phyloP scores from a whole-genome alignment of 2,113 vertebrate species.

The chimpanzee (Pan troglodytes) region NHGRI_mPanTro3-v2.1_pri NC_072403.2:29614001-29614500 shows the following conservation, averaged over 20 bases:
- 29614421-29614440: not conserved
- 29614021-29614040: not conserved
- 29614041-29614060: too few relatives aligned
- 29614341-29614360: not conserved
- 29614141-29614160: slow-evolving; percentile 39
- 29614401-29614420: not conserved
- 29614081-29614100: not conserved
- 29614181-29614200: slow-evolving; percentile 67
- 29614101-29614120: not conserved
- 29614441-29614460: fast-evolving
- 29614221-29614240: too few relatives aligned
- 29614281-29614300: too few relatives aligned
- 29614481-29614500: not conserved
- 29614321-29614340: too few relatives aligned
- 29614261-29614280: too few relatives aligned
- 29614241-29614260: too few relatives aligned
- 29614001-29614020: not conserved
- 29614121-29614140: not conserved
- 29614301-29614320: too few relatives aligned
- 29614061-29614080: not conserved
- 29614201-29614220: not conserved
- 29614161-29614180: slow-evolving; percentile 62
- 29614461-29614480: not conserved
- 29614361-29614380: slow-evolving; percentile 71
- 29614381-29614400: too few relatives aligned